Conservation (phyloP, 2,113 vertebrate species). For the Syngnathoides biaculeatus region DNA sequence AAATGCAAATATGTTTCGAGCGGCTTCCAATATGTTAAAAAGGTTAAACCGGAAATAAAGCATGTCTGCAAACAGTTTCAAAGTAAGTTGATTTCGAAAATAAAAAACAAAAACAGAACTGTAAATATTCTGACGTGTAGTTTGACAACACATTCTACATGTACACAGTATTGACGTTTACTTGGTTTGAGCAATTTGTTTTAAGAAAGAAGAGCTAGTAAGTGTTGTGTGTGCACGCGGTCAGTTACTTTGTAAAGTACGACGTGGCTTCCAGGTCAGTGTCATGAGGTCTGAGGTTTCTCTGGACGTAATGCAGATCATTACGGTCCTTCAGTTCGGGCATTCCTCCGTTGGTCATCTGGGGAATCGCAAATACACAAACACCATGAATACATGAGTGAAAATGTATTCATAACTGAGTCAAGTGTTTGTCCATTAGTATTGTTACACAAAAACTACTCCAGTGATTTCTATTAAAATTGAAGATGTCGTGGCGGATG, state of each 20-base stretch:
- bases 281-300: constrained; percentile 81
- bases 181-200: background rate
- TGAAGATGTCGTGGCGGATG: no score
- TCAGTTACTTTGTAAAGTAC: constrained; percentile 83
- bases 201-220: background rate
- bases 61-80: no score
- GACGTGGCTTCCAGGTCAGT: constrained; percentile 84
- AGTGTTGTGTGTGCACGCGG: background rate
- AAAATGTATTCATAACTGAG: background rate
- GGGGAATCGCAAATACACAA: constrained; percentile 9
- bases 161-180: no score
- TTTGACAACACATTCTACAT: no score
- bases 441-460: no score
- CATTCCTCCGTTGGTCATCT: constrained; percentile 84
- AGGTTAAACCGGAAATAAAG: no score
- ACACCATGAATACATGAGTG: background rate
- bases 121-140: no score
- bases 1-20: background rate
- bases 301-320: constrained; percentile 82
- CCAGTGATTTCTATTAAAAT: no score
- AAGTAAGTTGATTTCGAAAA: no score
- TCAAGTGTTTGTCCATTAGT: no score
- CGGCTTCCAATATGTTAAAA: background rate
- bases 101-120: no score
- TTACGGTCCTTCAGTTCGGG: constrained; percentile 77